Percentiles rank a stretch among this genome's conserved stretches.
These are phyloP conservation scores for Lottia scabra DNA, from an alignment of 2,888 invertebrate species.

Conservation along the genomic window DNA sequence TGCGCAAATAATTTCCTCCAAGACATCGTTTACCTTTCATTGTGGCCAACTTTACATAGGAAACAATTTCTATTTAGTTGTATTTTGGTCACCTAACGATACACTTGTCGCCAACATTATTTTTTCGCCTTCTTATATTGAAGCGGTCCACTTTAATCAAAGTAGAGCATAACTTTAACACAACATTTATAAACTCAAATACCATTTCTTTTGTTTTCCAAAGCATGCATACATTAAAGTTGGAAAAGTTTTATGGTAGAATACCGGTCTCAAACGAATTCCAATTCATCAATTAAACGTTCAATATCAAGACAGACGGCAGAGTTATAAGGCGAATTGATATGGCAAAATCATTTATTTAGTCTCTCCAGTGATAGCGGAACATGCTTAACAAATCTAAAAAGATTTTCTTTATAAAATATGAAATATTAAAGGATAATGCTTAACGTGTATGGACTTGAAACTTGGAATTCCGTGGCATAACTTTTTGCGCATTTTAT, in stretches of 20 bases:
- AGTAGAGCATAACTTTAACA: no score
- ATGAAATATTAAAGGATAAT: no score
- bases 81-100: conserved; percentile 22
- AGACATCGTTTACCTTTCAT: conserved; percentile 30
- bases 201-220: background rate
- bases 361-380: background rate
- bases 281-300: conserved; percentile 6
- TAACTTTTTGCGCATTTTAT: no score
- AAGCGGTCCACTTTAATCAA: no score
- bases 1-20: conserved; percentile 54
- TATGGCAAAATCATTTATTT: conserved; percentile 6
- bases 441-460: no score
- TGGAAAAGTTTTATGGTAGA: background rate
- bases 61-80: conserved; percentile 30
- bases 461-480: no score
- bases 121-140: background rate
- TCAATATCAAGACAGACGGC: background rate
- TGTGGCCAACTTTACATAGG: conserved; percentile 26
- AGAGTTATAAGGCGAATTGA: conserved; percentile 3
- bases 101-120: conserved; percentile 16
- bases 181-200: background rate
- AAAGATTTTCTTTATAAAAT: no score
- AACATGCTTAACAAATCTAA: background rate
- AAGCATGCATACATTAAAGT: background rate
- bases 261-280: background rate